Evolutionary conservation across 2,797 vertebrate genomes (phyloP), one percentile per base, ranked within the genome.

Genomic region (Parauchenoglanis punctatus): DNA sequence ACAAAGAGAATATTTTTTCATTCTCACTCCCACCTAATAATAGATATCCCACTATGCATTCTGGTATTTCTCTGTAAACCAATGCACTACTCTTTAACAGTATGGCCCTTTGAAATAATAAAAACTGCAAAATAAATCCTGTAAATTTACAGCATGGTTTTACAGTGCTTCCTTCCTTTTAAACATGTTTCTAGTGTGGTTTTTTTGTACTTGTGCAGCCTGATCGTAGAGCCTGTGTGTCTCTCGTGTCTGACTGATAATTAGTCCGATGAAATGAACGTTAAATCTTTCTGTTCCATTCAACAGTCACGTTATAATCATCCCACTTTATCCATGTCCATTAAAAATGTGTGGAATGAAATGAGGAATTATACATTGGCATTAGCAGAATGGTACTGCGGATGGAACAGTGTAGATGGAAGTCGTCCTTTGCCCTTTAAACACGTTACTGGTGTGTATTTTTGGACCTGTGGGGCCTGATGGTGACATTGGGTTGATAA

Each of bases 401-500:
- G 40, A 63, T 49, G 40, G 59, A 67, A 46, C 25, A 63, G 58
- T 46, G 35, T 63, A 63, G 80, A 65, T 81, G 40, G 59, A 81
- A 65, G 80, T 17, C 25, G 0, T 65, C 81, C 44, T 49, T 31
- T 82, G 81, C 59, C 59, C 81, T 82, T 82, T 86, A 90, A 91
- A 93, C 92, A 90, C 89, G 83, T 89, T 89, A 81, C 54, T 78
- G 89, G 90, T 67, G 92, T 91, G 93, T 89, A 86, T 18, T 86
- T 89, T 90, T 80, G 91, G 92, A 94, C 94, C 93, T 94, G 94
- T 95, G 88, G 89, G 89, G 31, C 85, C 61, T 67, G 44, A 49
- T 49, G 61, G 25, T 83, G 61, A 83, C 61, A 67, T 28, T 40
- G 40, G 85, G 65, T 31, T 92, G 93, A 95, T 95, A 96, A 96